Conservation (phyloP, 2,888 invertebrate genomes). For the Zele albiditarsus region DNA sequence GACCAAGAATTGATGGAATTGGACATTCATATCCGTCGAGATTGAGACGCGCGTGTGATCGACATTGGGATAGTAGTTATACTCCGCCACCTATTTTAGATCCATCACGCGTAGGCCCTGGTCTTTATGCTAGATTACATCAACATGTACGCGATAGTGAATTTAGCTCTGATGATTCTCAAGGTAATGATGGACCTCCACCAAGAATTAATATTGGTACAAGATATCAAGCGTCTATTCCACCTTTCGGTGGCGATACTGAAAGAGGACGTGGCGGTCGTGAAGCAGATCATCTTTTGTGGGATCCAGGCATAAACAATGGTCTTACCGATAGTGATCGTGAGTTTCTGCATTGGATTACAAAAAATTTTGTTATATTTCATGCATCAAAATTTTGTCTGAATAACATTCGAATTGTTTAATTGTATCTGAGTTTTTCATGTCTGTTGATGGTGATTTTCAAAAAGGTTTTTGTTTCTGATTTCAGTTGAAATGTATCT, state of each 20-base stretch:
- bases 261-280: slow-evolving; percentile 74
- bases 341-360: slow-evolving; percentile 66
- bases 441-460: background rate
- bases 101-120: slow-evolving; percentile 91
- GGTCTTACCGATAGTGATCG: slow-evolving; percentile 84
- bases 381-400: too few species aligned
- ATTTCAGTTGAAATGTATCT: slow-evolving; percentile 91
- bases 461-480: background rate
- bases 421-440: too few species aligned
- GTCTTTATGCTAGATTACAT: slow-evolving; percentile 79
- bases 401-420: too few species aligned
- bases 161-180: slow-evolving; percentile 69
- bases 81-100: slow-evolving; percentile 96
- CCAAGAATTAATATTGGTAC: slow-evolving; percentile 91
- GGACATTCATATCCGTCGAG: slow-evolving; percentile 70
- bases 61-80: slow-evolving; percentile 76
- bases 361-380: background rate
- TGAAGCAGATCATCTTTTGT: slow-evolving; percentile 82
- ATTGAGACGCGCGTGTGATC: slow-evolving; percentile 69
- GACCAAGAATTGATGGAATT: slow-evolving; percentile 77
- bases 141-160: slow-evolving; percentile 69
- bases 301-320: slow-evolving; percentile 88
- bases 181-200: slow-evolving; percentile 73
- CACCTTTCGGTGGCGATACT: slow-evolving; percentile 73
- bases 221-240: slow-evolving; percentile 89